Percentiles rank a stretch among this genome's conserved stretches.
Conservation (phyloP, 2,113 vertebrate species). For the Xiphophorus maculatus region DNA sequence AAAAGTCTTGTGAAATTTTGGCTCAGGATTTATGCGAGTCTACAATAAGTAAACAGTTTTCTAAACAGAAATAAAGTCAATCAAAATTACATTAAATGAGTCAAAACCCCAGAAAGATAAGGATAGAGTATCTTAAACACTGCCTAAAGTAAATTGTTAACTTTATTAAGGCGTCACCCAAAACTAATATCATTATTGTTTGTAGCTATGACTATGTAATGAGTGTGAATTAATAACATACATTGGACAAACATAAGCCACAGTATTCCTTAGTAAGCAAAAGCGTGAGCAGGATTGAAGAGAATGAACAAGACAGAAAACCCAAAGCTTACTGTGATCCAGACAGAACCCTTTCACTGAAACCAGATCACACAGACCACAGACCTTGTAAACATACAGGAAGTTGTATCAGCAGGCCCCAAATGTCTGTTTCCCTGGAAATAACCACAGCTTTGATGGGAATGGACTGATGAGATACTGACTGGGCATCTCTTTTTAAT, state of each 20-base stretch:
- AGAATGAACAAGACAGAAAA: constrained; percentile 61
- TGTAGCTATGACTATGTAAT: neutral
- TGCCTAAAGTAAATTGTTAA: neutral
- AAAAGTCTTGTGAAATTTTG: neutral
- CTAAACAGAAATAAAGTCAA: neutral
- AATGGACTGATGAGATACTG: constrained; percentile 32
- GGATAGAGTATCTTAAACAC: neutral
- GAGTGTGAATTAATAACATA: constrained; percentile 38
- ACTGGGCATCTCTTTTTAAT: neutral
- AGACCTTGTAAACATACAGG: constrained; percentile 69
- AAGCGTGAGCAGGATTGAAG: constrained; percentile 37
- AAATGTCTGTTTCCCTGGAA: constrained; percentile 51
- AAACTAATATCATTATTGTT: too few relatives aligned
- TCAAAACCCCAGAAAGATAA: neutral
- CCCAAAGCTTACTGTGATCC: constrained; percentile 59
- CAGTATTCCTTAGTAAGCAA: constrained; percentile 53
- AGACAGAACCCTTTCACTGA: constrained; percentile 71
- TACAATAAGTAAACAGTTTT: neutral
- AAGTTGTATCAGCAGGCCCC: constrained; percentile 66
- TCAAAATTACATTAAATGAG: neutral
- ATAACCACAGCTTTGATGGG: constrained; percentile 49
- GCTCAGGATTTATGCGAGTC: neutral
- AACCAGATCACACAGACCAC: constrained; percentile 76
- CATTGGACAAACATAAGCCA: constrained; percentile 34
- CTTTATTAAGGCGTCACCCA: neutral